Conservation (phyloP, 2,888 invertebrate genomes). For the Chaitophorus viminalis region DNA sequence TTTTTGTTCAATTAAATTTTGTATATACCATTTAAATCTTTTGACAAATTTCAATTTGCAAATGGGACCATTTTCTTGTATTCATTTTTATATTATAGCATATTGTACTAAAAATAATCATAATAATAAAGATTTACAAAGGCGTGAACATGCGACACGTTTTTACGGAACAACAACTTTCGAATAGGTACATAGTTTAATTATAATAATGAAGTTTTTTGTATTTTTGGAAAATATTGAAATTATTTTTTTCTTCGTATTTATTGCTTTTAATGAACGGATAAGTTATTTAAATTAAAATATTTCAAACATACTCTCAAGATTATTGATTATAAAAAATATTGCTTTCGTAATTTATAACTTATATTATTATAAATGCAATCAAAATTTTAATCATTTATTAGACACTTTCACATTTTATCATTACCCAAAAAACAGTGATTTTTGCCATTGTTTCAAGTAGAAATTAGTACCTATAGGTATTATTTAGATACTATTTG, state of each 20-base stretch:
- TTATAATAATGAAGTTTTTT: background rate
- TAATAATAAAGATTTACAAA: background rate
- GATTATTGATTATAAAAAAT: background rate
- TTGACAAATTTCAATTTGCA: conserved; percentile 4
- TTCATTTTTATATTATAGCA: background rate
- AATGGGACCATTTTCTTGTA: background rate
- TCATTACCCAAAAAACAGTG: no score
- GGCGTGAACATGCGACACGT: background rate
- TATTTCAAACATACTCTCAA: background rate
- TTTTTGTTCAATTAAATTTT: background rate
- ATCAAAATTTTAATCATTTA: no score
- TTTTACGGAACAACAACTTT: background rate
- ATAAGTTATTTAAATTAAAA: background rate
- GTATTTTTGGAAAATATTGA: background rate
- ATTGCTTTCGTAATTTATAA: no score
- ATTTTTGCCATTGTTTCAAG: no score
- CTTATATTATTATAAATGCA: no score
- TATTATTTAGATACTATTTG: no score
- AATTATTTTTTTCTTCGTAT: no score
- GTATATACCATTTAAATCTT: background rate
- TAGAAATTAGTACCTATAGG: no score
- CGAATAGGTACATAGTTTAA: background rate
- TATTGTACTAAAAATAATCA: background rate
- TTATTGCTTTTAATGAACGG: no score
- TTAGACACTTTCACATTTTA: no score